phyloP scores from a whole-genome alignment of 2,113 vertebrate genomes.

The Felis chaus region DNA sequence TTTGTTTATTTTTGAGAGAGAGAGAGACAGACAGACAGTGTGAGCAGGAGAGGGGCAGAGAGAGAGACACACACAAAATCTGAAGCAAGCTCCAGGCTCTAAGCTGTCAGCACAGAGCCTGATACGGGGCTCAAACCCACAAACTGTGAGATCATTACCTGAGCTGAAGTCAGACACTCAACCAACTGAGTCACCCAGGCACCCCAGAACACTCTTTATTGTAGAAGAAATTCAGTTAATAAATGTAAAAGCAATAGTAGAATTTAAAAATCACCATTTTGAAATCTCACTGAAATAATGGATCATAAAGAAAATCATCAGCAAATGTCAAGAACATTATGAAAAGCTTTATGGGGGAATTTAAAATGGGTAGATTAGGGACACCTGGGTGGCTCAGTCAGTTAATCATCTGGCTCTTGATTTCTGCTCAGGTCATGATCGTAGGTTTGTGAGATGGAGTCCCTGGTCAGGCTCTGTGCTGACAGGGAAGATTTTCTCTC shows the following conservation, averaged over 20 bases:
- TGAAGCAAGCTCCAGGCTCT: too few species aligned
- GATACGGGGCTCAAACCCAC: too few species aligned
- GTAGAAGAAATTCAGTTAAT: background rate
- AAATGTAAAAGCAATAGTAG: background rate
- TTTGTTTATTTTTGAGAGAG: too few species aligned
- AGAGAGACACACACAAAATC: too few species aligned
- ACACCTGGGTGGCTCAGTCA: background rate
- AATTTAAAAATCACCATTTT: slow-evolving; percentile 3
- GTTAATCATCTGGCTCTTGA: background rate
- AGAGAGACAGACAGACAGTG: too few species aligned
- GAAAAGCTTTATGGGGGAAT: background rate
- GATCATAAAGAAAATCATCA: slow-evolving; percentile 1
- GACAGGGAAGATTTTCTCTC: too few species aligned
- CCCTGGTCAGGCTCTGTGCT: background rate
- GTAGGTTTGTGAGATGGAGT: background rate
- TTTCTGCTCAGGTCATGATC: background rate
- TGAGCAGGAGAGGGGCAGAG: too few species aligned
- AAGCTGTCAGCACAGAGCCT: too few species aligned
- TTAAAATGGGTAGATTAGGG: background rate
- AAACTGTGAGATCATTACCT: too few species aligned
- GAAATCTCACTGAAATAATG: background rate
- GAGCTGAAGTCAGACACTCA: too few species aligned
- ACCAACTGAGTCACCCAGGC: too few species aligned
- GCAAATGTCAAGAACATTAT: slow-evolving; percentile 12
- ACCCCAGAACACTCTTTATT: background rate